Base-by-base conservation (phyloP, 2,797 vertebrate genomes). In the Carduelis carduelis region DNA sequence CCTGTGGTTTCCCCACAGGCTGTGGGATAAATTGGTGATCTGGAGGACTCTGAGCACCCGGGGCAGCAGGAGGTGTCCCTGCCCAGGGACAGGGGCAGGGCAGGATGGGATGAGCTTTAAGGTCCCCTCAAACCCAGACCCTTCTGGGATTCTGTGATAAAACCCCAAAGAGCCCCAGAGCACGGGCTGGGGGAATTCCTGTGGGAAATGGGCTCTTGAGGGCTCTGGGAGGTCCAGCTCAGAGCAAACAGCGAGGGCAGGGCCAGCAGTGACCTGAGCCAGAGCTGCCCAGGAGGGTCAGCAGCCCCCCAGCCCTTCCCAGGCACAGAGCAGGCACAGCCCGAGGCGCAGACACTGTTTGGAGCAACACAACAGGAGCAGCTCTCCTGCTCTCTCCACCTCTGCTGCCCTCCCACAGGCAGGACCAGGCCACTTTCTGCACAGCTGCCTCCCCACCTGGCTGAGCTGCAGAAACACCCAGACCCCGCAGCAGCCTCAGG, bases 231-330 rank as follows among this genome's bases (percentile, higher is more conserved):
- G 37, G 70, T 1, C 49, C 11, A 21, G 32, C 37, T 43, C 49
- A 5, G 68, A 34, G 77, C 30, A 47, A 35, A 14, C 6, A 2
- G 35, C 2, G 10, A 55, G 61, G 23, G 81, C 66, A 41, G 66
- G 39, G 21, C 6, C 0, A 2, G 75, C 52, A 13, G 50, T 1
- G 8, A 17, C 13, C 27, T 0, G 55, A 16, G 55, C 53, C 32
- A 23, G 53, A 22, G 20, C 32, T n/a, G 32, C 21, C 39, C 53
- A 34, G n/a, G 32, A 15, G 24, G 43, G 17, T 2, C 65, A 2
- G 24, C 84, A 34, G 64, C 75, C 12, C 65, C 3, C 1, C 1
- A 2, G 55, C 50, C 0, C 1, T 8, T 21, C 57, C 61, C 49
- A 27, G 49, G 41, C 2, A 12, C 37, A 13, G 12, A 52, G 56